phyloP scores from a whole-genome alignment of 2,888 invertebrate genomes.

The Drosophila pseudotakahashii region DNA sequence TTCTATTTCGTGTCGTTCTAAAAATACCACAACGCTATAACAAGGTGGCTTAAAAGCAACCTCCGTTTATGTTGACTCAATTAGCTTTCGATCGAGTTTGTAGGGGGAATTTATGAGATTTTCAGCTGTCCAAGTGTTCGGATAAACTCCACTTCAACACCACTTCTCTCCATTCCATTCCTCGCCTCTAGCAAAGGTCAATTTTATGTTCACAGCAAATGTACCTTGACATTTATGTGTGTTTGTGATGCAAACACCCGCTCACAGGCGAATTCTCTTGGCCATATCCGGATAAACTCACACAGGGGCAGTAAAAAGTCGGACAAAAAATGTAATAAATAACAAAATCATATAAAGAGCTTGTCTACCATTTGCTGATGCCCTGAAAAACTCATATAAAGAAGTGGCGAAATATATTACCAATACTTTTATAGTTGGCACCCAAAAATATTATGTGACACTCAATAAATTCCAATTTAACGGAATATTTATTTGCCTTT shows the following conservation, averaged over 20 bases:
- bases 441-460: neutral
- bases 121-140: conserved; percentile 45
- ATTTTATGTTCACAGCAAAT: conserved; percentile 43
- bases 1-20: conserved; percentile 40
- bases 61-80: conserved; percentile 60
- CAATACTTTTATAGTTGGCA: neutral
- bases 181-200: conserved; percentile 31
- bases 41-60: conserved; percentile 18
- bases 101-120: conserved; percentile 57
- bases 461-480: neutral
- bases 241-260: conserved; percentile 19
- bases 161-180: conserved; percentile 2
- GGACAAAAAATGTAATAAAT: conserved; percentile 44
- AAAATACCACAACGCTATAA: conserved; percentile 51
- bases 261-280: neutral
- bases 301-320: conserved; percentile 13
- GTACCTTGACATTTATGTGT: conserved; percentile 63
- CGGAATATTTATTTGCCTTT: neutral
- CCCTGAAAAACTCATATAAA: neutral
- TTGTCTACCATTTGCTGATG: conserved; percentile 32
- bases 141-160: conserved; percentile 26
- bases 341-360: conserved; percentile 37
- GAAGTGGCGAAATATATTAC: neutral
- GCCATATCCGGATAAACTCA: conserved; percentile 20
- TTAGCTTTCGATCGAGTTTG: conserved; percentile 50